Conservation (phyloP, 2,888 invertebrate genomes). For the Drosophila lacicola region DNA sequence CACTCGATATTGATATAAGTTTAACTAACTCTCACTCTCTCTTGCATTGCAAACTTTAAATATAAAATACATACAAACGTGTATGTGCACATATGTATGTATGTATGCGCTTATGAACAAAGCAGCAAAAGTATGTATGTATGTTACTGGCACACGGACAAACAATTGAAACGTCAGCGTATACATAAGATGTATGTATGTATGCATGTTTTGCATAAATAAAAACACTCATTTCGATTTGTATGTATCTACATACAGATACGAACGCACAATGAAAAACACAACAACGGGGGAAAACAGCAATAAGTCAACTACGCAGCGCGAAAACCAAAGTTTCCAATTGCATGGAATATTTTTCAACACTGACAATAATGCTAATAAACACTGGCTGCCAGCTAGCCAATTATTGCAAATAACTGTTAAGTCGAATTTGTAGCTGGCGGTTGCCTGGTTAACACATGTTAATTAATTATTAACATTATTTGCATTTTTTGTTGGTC, state of each 20-base stretch:
- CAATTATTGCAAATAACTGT: constrained; percentile 52
- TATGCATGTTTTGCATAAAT: constrained; percentile 28
- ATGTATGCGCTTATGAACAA: constrained; percentile 32
- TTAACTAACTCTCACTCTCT: constrained; percentile 50
- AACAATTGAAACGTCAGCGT: constrained; percentile 35
- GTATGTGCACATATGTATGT: constrained; percentile 13
- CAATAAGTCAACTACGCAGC: constrained; percentile 51
- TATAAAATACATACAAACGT: constrained; percentile 15
- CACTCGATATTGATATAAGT: constrained; percentile 25
- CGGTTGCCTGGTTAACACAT: constrained; percentile 23
- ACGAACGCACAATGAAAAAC: constrained; percentile 24
- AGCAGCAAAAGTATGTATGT: constrained; percentile 32
- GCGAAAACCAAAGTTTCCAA: constrained; percentile 55
- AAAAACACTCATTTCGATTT: background rate
- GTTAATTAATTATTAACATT: constrained; percentile 49
- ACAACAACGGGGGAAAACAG: constrained; percentile 49
- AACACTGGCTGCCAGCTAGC: constrained; percentile 52
- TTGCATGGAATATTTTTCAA: constrained; percentile 47
- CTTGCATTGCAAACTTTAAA: constrained; percentile 40
- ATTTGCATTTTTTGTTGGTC: constrained; percentile 25
- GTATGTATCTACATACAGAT: background rate
- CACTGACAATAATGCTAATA: constrained; percentile 45
- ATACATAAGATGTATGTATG: constrained; percentile 26
- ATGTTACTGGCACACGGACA: constrained; percentile 35
- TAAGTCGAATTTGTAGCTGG: constrained; percentile 13